Conservation (phyloP, 2,113 vertebrate species). For the Neodontobutis hainanensis region DNA sequence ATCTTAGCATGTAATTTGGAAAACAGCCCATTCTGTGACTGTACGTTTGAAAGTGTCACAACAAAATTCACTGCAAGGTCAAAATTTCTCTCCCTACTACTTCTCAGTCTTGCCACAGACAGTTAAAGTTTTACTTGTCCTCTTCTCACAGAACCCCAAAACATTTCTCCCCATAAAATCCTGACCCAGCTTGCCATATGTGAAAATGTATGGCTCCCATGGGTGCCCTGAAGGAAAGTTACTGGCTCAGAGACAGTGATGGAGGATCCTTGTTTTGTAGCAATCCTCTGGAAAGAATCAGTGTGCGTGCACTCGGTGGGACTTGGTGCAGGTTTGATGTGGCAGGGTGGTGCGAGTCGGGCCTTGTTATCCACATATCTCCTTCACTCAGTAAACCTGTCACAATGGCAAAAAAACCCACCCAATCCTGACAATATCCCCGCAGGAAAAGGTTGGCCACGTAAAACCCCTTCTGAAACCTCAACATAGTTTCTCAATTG, state of each 20-base stretch:
- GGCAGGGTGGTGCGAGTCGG: slow-evolving; percentile 41
- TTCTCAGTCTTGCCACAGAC: slow-evolving; percentile 45
- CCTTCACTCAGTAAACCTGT: slow-evolving; percentile 49
- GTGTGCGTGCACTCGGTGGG: slow-evolving; percentile 20
- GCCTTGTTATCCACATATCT: slow-evolving; percentile 48
- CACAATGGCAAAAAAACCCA: slow-evolving; percentile 17
- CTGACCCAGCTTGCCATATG: slow-evolving; percentile 63
- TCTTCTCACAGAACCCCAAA: slow-evolving; percentile 67
- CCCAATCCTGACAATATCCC: slow-evolving; percentile 21
- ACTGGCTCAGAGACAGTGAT: slow-evolving; percentile 51
- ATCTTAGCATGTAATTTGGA: slow-evolving; percentile 9
- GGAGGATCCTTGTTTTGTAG: slow-evolving; percentile 60
- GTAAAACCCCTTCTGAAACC: background rate
- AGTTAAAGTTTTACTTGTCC: slow-evolving; percentile 60
- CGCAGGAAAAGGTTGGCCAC: slow-evolving; percentile 14
- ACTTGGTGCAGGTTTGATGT: slow-evolving; percentile 51
- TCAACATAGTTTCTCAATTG: slow-evolving; percentile 17
- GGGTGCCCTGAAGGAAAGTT: slow-evolving; percentile 61
- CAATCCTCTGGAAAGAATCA: slow-evolving; percentile 26
- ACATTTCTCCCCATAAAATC: slow-evolving; percentile 67
- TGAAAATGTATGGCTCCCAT: slow-evolving; percentile 68
- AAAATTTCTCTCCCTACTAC: slow-evolving; percentile 26
- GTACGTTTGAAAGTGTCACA: slow-evolving; percentile 21
- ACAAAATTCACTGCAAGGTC: slow-evolving; percentile 14
- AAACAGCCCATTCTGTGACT: background rate